phyloP scores from a whole-genome alignment of 2,113 vertebrate species.

The Onychostoma macrolepis region DNA sequence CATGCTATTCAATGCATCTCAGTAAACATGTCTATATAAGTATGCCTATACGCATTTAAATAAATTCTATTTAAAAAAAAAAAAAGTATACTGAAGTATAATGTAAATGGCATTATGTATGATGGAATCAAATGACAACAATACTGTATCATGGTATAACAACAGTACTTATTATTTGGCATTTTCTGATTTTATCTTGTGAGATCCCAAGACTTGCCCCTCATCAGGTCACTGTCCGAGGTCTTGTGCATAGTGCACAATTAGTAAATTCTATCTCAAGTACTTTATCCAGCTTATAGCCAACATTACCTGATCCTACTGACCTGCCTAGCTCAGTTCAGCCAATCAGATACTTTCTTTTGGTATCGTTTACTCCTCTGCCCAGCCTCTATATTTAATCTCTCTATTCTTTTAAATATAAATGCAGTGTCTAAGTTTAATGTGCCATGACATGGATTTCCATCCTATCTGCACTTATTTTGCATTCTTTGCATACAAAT shows the following conservation, averaged over 20 bases:
- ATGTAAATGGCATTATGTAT: neutral
- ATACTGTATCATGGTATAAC: neutral
- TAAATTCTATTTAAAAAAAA: no score
- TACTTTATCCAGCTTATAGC: constrained; percentile 70
- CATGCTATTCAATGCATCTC: neutral
- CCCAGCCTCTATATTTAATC: neutral
- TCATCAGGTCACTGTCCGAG: constrained; percentile 24
- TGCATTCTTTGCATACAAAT: neutral
- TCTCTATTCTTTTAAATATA: neutral
- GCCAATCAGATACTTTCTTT: constrained; percentile 29
- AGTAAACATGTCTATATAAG: neutral
- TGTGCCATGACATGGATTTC: neutral
- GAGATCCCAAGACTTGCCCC: neutral
- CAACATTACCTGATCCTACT: constrained; percentile 45
- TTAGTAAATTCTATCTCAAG: constrained; percentile 56
- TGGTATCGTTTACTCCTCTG: neutral
- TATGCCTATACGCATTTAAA: no score
- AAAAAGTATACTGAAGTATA: neutral
- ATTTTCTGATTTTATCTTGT: neutral
- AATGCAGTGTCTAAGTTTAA: neutral
- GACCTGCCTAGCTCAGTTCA: constrained; percentile 40
- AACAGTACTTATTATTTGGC: neutral
- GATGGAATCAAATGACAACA: neutral
- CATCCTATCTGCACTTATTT: neutral
- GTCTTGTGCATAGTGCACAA: constrained; percentile 22